Conservation (phyloP, 1,140 invertebrate species). For the Drosophila bifasciata region DNA sequence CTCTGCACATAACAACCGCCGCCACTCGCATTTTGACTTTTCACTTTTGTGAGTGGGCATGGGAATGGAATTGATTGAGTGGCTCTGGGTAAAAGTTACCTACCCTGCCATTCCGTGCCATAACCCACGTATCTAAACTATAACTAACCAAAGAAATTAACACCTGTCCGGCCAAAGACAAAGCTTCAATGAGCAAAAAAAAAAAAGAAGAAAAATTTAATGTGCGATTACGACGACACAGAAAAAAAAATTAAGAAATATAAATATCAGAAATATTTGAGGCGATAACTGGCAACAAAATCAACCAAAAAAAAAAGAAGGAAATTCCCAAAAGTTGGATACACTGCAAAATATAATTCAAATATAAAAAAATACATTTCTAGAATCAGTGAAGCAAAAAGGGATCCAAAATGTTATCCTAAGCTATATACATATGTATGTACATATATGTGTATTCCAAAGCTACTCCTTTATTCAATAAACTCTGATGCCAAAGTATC, state of each 20-base stretch:
- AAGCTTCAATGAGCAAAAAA: slow-evolving; percentile 57
- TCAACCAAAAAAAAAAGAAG: slow-evolving; percentile 17
- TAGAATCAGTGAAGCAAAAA: not conserved
- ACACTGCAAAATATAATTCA: slow-evolving; percentile 4
- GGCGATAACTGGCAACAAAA: slow-evolving; percentile 50
- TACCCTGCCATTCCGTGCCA: slow-evolving; percentile 23
- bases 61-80: slow-evolving; percentile 65
- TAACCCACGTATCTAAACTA: slow-evolving; percentile 50
- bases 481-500: not conserved
- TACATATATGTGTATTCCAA: not conserved
- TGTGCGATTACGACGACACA: slow-evolving; percentile 53
- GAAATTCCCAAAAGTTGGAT: not conserved
- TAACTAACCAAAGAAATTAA: slow-evolving; percentile 66
- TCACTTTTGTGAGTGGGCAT: slow-evolving; percentile 74
- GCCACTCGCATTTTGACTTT: slow-evolving; percentile 68
- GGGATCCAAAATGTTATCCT: not conserved
- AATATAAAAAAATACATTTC: not conserved
- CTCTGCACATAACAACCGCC: slow-evolving; percentile 54
- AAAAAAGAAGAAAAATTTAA: slow-evolving; percentile 66
- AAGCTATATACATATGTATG: too few species aligned
- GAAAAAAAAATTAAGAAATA: slow-evolving; percentile 25
- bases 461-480: not conserved
- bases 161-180: slow-evolving; percentile 53
- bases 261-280: slow-evolving; percentile 27
- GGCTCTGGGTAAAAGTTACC: slow-evolving; percentile 61